Evolutionary conservation across 2,797 vertebrate genomes (phyloP).

Genomic region (Enoplosus armatus): DNA sequence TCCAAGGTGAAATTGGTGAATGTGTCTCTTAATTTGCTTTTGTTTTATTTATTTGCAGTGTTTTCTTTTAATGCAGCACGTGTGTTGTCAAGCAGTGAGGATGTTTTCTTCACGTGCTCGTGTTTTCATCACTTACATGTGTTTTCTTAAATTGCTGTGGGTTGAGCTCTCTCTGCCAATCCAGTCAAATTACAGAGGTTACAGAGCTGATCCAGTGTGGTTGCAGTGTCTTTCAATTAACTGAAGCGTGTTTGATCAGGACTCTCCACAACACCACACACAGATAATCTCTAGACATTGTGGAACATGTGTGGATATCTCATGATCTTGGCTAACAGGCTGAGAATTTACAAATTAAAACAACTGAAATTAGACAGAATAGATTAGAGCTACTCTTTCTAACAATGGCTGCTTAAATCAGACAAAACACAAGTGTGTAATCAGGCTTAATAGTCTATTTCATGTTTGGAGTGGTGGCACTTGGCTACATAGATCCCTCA

Average conservation of each 20-base stretch:
- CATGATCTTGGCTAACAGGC: not conserved
- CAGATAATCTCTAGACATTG: not conserved
- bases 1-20: not conserved
- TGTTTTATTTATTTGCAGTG: not conserved
- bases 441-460: conserved; percentile 39
- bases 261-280: not conserved
- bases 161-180: not conserved
- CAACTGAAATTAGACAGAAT: conserved; percentile 26
- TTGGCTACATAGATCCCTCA: conserved; percentile 19
- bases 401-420: conserved; percentile 25
- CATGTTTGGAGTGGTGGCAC: conserved; percentile 18
- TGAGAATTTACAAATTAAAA: conserved; percentile 20
- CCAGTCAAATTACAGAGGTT: not conserved
- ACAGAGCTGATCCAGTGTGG: not conserved
- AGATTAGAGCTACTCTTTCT: conserved; percentile 17
- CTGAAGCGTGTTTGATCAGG: not conserved
- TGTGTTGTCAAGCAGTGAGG: not conserved
- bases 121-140: not conserved
- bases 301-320: no score
- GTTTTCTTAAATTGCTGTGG: not conserved
- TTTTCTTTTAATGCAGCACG: not conserved
- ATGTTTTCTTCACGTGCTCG: not conserved
- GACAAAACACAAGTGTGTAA: conserved; percentile 33
- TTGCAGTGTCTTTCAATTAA: conserved; percentile 2
- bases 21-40: not conserved